Conservation (phyloP, 2,797 vertebrate genomes). For the Schizopygopsis malacanthus region DNA sequence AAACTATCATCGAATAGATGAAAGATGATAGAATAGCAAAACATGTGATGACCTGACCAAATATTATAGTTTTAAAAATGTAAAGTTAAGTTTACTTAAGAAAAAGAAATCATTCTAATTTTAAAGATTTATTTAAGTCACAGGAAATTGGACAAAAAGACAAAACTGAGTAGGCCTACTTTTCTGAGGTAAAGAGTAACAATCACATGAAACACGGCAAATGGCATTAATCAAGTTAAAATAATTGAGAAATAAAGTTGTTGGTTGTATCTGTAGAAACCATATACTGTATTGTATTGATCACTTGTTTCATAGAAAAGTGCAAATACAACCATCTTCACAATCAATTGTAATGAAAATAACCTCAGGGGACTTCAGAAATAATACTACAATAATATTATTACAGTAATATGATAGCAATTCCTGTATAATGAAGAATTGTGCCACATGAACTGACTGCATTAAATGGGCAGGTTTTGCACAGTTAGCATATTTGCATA, state of each 20-base stretch:
- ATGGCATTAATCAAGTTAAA: background rate
- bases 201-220: background rate
- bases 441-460: background rate
- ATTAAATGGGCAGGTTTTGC: background rate
- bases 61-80: background rate
- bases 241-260: background rate
- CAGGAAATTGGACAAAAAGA: too few species aligned
- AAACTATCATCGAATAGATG: background rate
- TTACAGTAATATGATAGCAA: background rate
- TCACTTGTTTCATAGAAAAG: background rate
- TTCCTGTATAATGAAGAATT: background rate
- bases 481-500: background rate
- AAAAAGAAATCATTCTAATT: too few species aligned
- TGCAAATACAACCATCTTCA: too few species aligned
- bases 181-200: too few species aligned
- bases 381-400: background rate
- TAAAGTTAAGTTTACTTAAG: background rate
- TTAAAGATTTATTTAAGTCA: too few species aligned
- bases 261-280: background rate
- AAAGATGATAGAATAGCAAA: too few species aligned
- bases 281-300: background rate
- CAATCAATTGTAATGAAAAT: background rate
- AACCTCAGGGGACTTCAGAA: background rate
- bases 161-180: too few species aligned
- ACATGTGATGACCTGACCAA: background rate